A percentile compares a stretch with the other conserved stretches of the same genome.
Evolutionary conservation across 92 coral and sea anemone species (phyloP).

Genomic region (Palythoa heliodiscus): DNA sequence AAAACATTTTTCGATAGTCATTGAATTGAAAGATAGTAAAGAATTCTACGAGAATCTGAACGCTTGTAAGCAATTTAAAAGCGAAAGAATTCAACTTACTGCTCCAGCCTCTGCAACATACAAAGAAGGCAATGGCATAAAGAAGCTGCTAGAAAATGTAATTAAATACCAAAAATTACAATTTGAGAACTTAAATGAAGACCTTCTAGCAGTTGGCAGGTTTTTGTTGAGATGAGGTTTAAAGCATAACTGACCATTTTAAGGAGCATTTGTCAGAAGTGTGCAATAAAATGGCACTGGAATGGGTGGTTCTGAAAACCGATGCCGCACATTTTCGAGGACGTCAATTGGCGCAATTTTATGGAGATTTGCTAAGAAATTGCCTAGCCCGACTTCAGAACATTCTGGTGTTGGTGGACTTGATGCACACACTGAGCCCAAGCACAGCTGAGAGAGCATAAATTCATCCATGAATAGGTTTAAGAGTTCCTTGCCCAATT

Average conservation of each 20-base stretch:
- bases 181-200: background rate
- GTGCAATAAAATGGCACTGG: slow-evolving; percentile 36
- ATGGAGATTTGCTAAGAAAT: background rate
- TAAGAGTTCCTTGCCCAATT: background rate
- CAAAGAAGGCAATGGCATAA: background rate
- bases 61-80: background rate
- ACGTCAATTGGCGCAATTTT: background rate
- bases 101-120: background rate
- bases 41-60: background rate
- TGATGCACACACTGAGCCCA: background rate
- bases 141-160: background rate
- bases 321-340: background rate
- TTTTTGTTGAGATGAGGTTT: slow-evolving; percentile 30
- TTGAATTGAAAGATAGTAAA: background rate
- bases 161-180: background rate
- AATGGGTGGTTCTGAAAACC: background rate
- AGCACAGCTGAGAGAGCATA: background rate
- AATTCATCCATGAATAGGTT: background rate
- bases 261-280: slow-evolving; percentile 45
- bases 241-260: slow-evolving; percentile 33
- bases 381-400: slow-evolving; percentile 38
- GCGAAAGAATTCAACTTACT: background rate
- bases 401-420: slow-evolving; percentile 39
- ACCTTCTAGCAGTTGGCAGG: slow-evolving; percentile 2
- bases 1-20: background rate